phyloP scores from a whole-genome alignment of 1,140 invertebrate genomes.

The Oryzaephilus surinamensis region DNA sequence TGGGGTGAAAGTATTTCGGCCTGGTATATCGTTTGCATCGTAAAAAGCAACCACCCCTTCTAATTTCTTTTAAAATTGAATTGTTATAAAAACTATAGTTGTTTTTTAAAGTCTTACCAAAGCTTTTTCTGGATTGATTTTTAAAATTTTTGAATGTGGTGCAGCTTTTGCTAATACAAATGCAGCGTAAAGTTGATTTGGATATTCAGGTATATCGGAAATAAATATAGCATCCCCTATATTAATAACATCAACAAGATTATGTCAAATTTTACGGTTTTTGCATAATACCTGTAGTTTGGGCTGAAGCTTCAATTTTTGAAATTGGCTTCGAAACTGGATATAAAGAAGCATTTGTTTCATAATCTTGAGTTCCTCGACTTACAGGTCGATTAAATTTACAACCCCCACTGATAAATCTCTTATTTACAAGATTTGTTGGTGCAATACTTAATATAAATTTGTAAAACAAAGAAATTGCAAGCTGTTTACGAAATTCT shows the following conservation, averaged over 20 bases:
- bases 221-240: conserved; percentile 59
- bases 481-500: conserved; percentile 51
- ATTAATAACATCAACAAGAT: no score
- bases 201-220: conserved; percentile 44
- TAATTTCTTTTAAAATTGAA: neutral
- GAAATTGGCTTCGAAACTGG: conserved; percentile 65
- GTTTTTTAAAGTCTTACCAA: conserved; percentile 41
- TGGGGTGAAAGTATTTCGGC: conserved; percentile 48
- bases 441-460: conserved; percentile 41
- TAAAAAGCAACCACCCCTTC: conserved; percentile 59
- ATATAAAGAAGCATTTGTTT: conserved; percentile 56
- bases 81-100: neutral
- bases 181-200: conserved; percentile 49
- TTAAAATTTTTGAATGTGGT: conserved; percentile 40
- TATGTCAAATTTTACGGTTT: no score
- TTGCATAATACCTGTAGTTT: no score
- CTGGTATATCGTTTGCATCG: conserved; percentile 66
- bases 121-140: conserved; percentile 47
- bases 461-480: conserved; percentile 63
- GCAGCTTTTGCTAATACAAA: conserved; percentile 47
- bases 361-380: conserved; percentile 58
- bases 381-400: conserved; percentile 51
- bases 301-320: conserved; percentile 63
- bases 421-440: conserved; percentile 33
- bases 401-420: conserved; percentile 40